Conservation (phyloP, 2,113 vertebrate genomes). For the Capreolus pygargus region DNA sequence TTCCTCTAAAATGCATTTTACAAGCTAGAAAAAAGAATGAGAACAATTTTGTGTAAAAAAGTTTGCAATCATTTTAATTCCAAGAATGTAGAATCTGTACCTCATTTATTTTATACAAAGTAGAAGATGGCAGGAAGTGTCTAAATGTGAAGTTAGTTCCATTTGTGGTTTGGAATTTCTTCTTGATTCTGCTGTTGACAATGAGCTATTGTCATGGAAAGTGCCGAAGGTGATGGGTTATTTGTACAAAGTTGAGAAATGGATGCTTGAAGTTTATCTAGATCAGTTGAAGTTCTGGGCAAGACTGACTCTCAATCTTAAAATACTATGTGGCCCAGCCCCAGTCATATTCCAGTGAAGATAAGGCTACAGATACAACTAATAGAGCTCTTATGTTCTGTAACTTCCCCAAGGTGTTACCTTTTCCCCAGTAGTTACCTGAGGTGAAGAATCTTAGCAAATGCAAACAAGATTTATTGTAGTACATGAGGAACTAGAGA, state of each 20-base stretch:
- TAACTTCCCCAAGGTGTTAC: neutral
- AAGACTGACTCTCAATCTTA: neutral
- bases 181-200: neutral
- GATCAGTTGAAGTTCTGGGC: neutral
- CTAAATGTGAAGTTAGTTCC: neutral
- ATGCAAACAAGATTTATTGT: neutral
- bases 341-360: neutral
- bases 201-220: neutral
- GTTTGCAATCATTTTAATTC: neutral
- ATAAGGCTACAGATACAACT: neutral
- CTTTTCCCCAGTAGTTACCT: neutral
- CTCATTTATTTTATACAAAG: neutral
- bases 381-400: neutral
- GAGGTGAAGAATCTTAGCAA: neutral
- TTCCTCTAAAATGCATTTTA: neutral
- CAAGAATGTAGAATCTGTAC: neutral
- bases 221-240: neutral
- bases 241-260: neutral
- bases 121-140: neutral
- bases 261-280: neutral
- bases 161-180: neutral
- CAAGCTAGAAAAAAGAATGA: neutral
- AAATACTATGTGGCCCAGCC: neutral
- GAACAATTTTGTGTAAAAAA: neutral
- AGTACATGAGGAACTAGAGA: neutral